phyloP scores from a whole-genome alignment of 2,888 invertebrate genomes.

The Acanthoscelides obtectus region DNA sequence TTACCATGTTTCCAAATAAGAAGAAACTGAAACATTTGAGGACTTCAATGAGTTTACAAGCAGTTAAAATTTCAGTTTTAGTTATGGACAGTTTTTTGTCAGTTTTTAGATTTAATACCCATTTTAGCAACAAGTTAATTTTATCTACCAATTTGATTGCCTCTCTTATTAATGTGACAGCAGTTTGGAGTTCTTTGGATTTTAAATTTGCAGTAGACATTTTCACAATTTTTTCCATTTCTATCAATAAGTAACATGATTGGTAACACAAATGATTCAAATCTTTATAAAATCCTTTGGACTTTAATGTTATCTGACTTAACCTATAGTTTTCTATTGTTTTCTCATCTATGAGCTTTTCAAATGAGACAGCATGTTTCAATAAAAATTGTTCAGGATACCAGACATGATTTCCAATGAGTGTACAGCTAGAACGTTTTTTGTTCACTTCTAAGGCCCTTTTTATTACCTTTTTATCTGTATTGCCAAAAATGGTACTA shows the following conservation, averaged over 20 bases:
- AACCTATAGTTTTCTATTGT: constrained; percentile 49
- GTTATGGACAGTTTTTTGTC: constrained; percentile 71
- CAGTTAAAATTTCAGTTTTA: constrained; percentile 65
- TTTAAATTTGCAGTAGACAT: constrained; percentile 49
- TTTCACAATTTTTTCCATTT: constrained; percentile 53
- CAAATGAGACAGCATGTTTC: constrained; percentile 56
- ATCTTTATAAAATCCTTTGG: constrained; percentile 60
- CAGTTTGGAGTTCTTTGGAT: constrained; percentile 53
- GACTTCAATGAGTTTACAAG: constrained; percentile 79
- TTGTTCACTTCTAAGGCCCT: constrained; percentile 69
- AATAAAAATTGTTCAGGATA: constrained; percentile 77
- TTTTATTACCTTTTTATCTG: constrained; percentile 73
- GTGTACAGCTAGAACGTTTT: constrained; percentile 71
- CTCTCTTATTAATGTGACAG: constrained; percentile 54
- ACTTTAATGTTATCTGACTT: constrained; percentile 54
- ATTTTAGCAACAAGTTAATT: constrained; percentile 49
- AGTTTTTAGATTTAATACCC: constrained; percentile 66
- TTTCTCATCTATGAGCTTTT: constrained; percentile 51
- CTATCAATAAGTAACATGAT: constrained; percentile 59
- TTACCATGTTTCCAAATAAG: constrained; percentile 63
- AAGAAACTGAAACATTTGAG: constrained; percentile 71
- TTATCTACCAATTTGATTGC: constrained; percentile 46
- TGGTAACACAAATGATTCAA: constrained; percentile 48
- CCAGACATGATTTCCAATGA: constrained; percentile 80
- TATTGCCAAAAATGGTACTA: constrained; percentile 68